phyloP scores from a whole-genome alignment of 1,140 invertebrate species.

The Aleiodes sp. region DNA sequence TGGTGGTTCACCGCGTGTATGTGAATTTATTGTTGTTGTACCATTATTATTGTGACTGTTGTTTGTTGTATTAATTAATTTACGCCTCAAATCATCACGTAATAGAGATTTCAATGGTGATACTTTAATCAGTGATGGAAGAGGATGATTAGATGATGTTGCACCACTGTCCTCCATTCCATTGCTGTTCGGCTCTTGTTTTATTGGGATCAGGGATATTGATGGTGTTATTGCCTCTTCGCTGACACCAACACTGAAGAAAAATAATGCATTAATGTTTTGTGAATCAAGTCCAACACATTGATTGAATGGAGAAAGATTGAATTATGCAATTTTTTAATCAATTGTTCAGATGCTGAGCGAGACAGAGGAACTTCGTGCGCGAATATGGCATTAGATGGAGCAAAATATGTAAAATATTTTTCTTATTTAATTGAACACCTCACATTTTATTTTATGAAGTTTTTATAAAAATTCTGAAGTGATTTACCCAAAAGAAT shows the following conservation, averaged over 20 bases:
- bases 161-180: constrained; percentile 65
- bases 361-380: too few relatives aligned
- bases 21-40: constrained; percentile 51
- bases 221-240: constrained; percentile 76
- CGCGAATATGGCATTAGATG: too few relatives aligned
- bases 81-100: constrained; percentile 81
- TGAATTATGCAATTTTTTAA: not conserved
- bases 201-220: constrained; percentile 86
- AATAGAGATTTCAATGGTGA: constrained; percentile 85
- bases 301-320: not conserved
- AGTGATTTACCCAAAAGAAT: too few relatives aligned
- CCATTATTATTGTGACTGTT: constrained; percentile 60
- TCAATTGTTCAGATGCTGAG: too few relatives aligned
- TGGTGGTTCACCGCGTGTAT: constrained; percentile 59
- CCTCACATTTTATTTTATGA: too few relatives aligned
- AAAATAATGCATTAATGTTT: constrained; percentile 16
- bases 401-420: not conserved
- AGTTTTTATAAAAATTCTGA: too few relatives aligned
- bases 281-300: not conserved
- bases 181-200: constrained; percentile 74
- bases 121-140: constrained; percentile 74
- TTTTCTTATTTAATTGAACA: not conserved
- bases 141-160: constrained; percentile 72
- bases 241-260: constrained; percentile 34
- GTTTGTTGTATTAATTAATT: constrained; percentile 71